Percentiles rank a stretch among this genome's conserved stretches.
phyloP scores from a whole-genome alignment of 1,140 invertebrate genomes.

The Trachelipus rathkii region DNA sequence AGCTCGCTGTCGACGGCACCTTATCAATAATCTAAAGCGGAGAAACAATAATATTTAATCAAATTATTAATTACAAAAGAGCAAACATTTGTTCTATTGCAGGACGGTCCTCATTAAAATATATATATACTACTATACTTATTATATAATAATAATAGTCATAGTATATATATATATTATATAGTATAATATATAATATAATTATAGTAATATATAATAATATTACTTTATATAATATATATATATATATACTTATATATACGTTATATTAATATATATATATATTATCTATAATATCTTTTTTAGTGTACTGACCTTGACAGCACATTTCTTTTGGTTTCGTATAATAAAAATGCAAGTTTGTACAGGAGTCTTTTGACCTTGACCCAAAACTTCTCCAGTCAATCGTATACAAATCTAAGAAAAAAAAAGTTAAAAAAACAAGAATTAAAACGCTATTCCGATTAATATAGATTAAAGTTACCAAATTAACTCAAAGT shows the following conservation, averaged over 20 bases:
- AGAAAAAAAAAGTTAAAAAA: conserved; percentile 45
- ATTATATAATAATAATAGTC: too few relatives aligned
- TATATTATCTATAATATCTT: background rate
- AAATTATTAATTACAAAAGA: background rate
- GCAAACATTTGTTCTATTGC: background rate
- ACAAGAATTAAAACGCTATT: conserved; percentile 12
- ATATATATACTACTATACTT: too few relatives aligned
- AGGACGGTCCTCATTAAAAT: background rate
- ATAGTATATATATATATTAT: too few relatives aligned
- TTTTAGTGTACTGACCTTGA: conserved; percentile 61
- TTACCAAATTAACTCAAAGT: too few relatives aligned
- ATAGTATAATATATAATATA: background rate
- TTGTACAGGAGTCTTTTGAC: conserved; percentile 92
- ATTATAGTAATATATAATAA: too few relatives aligned
- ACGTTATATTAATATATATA: too few relatives aligned
- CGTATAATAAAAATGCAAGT: conserved; percentile 87
- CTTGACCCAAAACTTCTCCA: conserved; percentile 90
- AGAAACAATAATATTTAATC: background rate
- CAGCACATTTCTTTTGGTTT: conserved; percentile 88
- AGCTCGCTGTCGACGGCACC: conserved; percentile 79
- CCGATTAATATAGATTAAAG: too few relatives aligned
- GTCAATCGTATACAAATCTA: conserved; percentile 93
- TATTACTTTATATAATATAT: too few relatives aligned
- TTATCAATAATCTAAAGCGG: conserved; percentile 78
- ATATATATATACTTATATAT: too few relatives aligned